Evolutionary conservation across 1,140 invertebrate species (phyloP), one percentile per base, ranked within the genome.

Genomic region (Trichogramma pretiosum): DNA sequence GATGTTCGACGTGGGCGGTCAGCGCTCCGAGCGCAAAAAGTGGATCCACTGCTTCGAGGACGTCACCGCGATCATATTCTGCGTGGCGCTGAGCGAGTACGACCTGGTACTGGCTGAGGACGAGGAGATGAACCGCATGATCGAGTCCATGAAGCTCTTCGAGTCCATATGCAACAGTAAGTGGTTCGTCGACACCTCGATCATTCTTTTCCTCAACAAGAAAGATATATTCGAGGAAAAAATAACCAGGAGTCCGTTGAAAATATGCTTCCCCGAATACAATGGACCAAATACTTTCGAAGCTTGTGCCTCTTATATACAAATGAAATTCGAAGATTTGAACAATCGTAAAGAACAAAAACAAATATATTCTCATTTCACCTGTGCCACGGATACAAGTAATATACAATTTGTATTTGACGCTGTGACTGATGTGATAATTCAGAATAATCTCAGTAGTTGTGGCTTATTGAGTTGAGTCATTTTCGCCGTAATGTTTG

Each of bases 21-120:
- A 94, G 68, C 72, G 93, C 59, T 93, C 89, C 10, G 92, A 95
- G 67, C 74, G 92, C 46, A 95, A 95, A 70, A 95, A 95, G 65
- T 95, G 92, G 92, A 96, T 96, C 61, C 92, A 96, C 66, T 96
- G 93, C 74, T 96, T 96, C 65, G 93, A 95, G 70, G 90, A 89
- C 40, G 92, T 96, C 1, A 94, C 90, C 4, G 90, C 92, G 34
- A 96, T 90, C 51, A 97, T 97, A 55, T 97, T 97, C 69, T 95
- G 93, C 73, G 93, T 96, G 38, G 92, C 93, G 13, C 77, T 97
- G 61, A 56, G 69, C 76, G 87, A 84, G 17, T 87, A 88, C 56
- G 84, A 87, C 57, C 66, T 84, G 53, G 80, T 85, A 19, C 46
- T 69, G 1, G 65, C 64, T 0, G 65, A 67, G 35, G 65, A 69